Base-by-base conservation (phyloP, 2,888 invertebrate genomes). In the Sericinus montela region DNA sequence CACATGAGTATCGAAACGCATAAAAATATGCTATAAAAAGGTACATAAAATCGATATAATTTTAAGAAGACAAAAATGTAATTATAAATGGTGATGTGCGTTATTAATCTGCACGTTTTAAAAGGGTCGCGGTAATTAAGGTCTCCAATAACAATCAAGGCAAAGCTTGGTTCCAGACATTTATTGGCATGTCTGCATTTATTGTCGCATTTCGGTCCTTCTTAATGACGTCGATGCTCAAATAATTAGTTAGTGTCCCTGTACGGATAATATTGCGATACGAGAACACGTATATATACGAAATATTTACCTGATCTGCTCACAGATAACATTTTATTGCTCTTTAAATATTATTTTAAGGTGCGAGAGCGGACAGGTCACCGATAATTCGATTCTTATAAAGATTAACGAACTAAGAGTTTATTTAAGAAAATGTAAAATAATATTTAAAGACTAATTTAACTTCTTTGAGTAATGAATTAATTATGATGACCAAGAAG, bases 101-200 rank as follows among this genome's bases (percentile, higher is more conserved):
- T 42, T 51, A 48, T 51, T 42, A 45, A 51, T 45, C 34, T 45
- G 42, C 32, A 37, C 65, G 59, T 67, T 69, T 75, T 70, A 73
- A 77, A 76, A 79, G 82, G 82, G 82, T 81, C 76, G 69, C 55
- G 69, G 75, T 80, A 82, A 84, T 85, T 85, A 85, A 82, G 73
- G 72, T 74, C 68, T 58, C 69, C 67, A 78, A 78, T 77, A 78
- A 77, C 72, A 73, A 75, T 74, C 65, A 66, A 60, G 69, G 68
- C 74, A 74, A 77, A 70, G 75, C 68, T 63, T 65, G 65, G 69
- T 67, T 66, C 66, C 66, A 69, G 68, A 66, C 65, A 57, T 75
- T 75, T 75, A 75, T 64, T 69, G 65, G 52, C 56, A 63, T 64
- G 73, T 77, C 75, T 72, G 72, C 76, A 75, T 78, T 50, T 32